phyloP scores from a whole-genome alignment of 2,888 invertebrate genomes.

The Deilephila elpenor region DNA sequence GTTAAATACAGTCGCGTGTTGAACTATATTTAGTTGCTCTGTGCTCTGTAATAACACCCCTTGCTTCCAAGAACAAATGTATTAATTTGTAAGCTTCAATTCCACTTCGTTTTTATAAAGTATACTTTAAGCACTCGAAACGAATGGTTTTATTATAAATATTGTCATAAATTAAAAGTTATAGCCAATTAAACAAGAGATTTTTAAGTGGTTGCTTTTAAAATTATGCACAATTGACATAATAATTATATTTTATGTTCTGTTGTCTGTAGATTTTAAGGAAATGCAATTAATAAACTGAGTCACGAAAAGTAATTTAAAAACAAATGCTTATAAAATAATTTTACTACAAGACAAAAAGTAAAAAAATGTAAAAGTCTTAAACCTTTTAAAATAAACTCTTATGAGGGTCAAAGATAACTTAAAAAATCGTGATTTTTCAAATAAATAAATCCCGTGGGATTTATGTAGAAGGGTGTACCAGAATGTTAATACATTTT shows the following conservation, averaged over 20 bases:
- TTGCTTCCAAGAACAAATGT: conserved; percentile 25
- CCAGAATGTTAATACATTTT: background rate
- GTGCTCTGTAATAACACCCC: conserved; percentile 22
- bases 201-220: background rate
- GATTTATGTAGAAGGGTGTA: background rate
- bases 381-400: background rate
- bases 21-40: conserved; percentile 24
- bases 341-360: background rate
- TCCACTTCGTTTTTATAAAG: conserved; percentile 1
- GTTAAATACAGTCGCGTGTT: conserved; percentile 23
- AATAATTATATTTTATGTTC: background rate
- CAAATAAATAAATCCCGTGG: too few relatives aligned
- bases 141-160: background rate
- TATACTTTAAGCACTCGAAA: conserved; percentile 12
- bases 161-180: background rate
- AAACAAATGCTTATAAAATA: background rate
- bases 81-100: conserved; percentile 22
- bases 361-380: background rate
- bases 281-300: background rate
- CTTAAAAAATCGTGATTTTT: too few relatives aligned
- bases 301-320: too few relatives aligned
- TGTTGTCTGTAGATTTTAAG: background rate
- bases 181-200: background rate
- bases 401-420: background rate
- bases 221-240: background rate